A percentile compares a stretch with the other conserved stretches of the same genome.
phyloP scores from a whole-genome alignment of 2,888 invertebrate genomes.

The Pharmacophagus antenor region DNA sequence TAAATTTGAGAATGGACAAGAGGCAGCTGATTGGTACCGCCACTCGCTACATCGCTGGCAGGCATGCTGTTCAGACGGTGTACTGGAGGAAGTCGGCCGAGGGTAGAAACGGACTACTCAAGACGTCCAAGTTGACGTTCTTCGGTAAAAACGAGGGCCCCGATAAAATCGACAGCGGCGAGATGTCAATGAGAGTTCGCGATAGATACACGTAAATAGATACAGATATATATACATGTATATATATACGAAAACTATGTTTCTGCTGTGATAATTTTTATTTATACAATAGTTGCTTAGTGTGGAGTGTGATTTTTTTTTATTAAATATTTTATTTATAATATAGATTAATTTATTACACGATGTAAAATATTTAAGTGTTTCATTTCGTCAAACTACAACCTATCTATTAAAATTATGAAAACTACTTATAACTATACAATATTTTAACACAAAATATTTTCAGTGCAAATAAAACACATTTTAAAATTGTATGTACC shows the following conservation, averaged over 20 bases:
- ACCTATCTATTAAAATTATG: too few relatives aligned
- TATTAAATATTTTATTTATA: constrained; percentile 21
- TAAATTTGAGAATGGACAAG: constrained; percentile 63
- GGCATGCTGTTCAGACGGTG: constrained; percentile 87
- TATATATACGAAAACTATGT: background rate
- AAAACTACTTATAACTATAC: too few relatives aligned
- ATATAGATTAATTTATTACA: background rate
- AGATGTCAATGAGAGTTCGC: constrained; percentile 70
- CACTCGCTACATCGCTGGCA: constrained; percentile 86
- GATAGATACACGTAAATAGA: constrained; percentile 59
- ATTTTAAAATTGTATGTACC: too few relatives aligned
- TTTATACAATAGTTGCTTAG: constrained; percentile 16
- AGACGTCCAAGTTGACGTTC: constrained; percentile 80
- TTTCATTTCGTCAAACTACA: background rate
- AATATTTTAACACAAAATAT: too few relatives aligned
- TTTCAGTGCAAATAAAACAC: background rate
- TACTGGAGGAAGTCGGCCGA: constrained; percentile 85
- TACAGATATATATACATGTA: background rate
- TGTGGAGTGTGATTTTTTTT: constrained; percentile 13
- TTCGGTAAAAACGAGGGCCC: constrained; percentile 77
- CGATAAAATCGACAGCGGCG: constrained; percentile 67
- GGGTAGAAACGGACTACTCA: constrained; percentile 72
- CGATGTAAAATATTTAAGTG: background rate
- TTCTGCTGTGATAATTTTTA: constrained; percentile 35
- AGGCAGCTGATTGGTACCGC: constrained; percentile 84